Evolutionary conservation across 2,113 vertebrate species (phyloP).

Genomic region (Ondatra zibethicus): DNA sequence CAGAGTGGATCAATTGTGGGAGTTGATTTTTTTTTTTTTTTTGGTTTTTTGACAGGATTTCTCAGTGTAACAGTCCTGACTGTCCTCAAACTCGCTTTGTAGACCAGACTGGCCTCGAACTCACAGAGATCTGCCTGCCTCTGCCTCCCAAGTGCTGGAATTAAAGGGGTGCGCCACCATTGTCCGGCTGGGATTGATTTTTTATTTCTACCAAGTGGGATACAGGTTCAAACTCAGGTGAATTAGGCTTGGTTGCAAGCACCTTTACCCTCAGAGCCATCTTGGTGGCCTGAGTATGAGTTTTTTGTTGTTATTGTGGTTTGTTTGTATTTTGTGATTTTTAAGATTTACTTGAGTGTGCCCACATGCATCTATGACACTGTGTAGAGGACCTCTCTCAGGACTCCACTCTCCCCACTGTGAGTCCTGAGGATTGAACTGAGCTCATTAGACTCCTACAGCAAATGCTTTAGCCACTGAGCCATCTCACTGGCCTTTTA

Average conservation of each 20-base stretch:
- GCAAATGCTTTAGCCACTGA: background rate
- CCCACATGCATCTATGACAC: background rate
- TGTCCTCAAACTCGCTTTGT: too few relatives aligned
- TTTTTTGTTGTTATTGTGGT: background rate
- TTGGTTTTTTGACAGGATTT: too few relatives aligned
- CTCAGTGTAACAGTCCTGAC: too few relatives aligned
- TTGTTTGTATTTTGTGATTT: background rate
- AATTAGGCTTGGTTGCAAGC: background rate
- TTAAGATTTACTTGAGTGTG: background rate
- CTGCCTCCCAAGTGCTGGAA: too few relatives aligned
- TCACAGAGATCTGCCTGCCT: too few relatives aligned
- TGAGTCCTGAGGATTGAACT: background rate
- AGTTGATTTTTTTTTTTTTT: background rate
- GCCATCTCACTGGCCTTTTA: background rate
- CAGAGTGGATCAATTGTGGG: background rate
- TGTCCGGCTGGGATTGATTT: background rate
- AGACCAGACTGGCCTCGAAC: too few relatives aligned
- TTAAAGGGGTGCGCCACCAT: too few relatives aligned
- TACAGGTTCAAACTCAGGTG: background rate
- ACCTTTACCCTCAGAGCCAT: background rate
- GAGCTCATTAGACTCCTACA: background rate
- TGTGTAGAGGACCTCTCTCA: background rate
- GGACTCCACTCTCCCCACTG: background rate
- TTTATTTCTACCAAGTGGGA: background rate
- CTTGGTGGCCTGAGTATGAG: background rate